Evolutionary conservation across 2,797 vertebrate genomes (phyloP).

Genomic region (Falco peregrinus): DNA sequence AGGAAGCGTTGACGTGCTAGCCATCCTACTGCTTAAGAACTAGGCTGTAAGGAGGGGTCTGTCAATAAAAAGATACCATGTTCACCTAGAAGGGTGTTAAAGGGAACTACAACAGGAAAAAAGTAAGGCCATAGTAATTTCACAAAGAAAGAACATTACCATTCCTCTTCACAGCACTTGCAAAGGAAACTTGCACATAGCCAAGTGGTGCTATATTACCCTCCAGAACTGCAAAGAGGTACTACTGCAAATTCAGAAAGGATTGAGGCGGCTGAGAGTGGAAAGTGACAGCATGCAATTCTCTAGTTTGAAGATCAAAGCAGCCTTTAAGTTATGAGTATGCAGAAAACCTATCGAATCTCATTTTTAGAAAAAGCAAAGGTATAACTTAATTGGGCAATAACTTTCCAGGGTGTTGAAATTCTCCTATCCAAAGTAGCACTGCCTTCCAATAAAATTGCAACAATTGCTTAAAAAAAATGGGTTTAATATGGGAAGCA

Average conservation of each 20-base stretch:
- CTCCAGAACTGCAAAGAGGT: neutral
- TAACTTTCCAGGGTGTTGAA: neutral
- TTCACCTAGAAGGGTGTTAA: neutral
- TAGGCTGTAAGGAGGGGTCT: neutral
- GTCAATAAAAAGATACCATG: neutral
- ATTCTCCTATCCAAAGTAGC: neutral
- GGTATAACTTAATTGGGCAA: neutral
- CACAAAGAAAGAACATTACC: neutral
- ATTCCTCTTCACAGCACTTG: neutral
- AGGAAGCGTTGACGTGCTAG: neutral
- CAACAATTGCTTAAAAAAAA: neutral
- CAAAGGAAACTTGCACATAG: neutral
- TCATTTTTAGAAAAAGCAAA: neutral
- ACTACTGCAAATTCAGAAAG: neutral
- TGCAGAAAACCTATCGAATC: neutral
- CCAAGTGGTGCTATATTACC: neutral
- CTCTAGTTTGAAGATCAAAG: conserved; percentile 12
- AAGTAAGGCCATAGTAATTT: neutral
- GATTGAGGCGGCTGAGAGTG: neutral
- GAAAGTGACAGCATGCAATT: conserved; percentile 6
- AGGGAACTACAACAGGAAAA: neutral
- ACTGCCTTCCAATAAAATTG: neutral
- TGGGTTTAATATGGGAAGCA: neutral
- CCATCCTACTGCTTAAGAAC: neutral
- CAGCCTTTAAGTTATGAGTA: neutral